A percentile compares a stretch with the other conserved stretches of the same genome.
Conservation (phyloP, 2,113 vertebrate genomes). For the Progne subis region DNA sequence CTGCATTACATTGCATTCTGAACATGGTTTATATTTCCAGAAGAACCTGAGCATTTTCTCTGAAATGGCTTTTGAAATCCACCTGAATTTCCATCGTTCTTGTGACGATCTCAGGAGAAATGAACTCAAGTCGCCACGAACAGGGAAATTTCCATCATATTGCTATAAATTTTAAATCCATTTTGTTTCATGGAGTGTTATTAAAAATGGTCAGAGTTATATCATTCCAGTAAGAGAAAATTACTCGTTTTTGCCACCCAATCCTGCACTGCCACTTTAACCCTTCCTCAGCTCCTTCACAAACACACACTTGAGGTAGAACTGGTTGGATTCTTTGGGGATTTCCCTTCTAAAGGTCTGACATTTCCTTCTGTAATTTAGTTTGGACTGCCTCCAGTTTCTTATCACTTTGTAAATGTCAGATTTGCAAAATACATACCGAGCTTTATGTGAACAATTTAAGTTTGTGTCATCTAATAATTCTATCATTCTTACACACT, state of each 20-base stretch:
- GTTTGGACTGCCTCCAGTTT: not conserved
- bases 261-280: not conserved
- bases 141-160: not conserved
- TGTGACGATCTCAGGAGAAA: not conserved
- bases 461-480: not conserved
- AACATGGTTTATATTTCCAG: not conserved
- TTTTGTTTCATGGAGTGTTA: not conserved
- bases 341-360: not conserved
- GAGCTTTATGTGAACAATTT: not conserved
- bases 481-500: not conserved
- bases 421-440: conserved; percentile 10
- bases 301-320: not conserved
- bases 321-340: not conserved
- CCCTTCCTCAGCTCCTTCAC: not conserved
- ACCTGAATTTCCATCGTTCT: not conserved
- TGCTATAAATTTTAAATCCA: not conserved
- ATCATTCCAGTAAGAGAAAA: not conserved
- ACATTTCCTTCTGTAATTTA: not conserved
- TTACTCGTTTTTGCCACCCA: not conserved
- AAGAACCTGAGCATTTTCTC: not conserved
- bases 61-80: not conserved
- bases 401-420: conserved; percentile 24
- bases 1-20: not conserved
- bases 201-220: not conserved
- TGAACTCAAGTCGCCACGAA: not conserved